Evolutionary conservation across 2,888 invertebrate species (phyloP), one percentile per base, ranked within the genome.

Genomic region (Phaedon cochleariae): DNA sequence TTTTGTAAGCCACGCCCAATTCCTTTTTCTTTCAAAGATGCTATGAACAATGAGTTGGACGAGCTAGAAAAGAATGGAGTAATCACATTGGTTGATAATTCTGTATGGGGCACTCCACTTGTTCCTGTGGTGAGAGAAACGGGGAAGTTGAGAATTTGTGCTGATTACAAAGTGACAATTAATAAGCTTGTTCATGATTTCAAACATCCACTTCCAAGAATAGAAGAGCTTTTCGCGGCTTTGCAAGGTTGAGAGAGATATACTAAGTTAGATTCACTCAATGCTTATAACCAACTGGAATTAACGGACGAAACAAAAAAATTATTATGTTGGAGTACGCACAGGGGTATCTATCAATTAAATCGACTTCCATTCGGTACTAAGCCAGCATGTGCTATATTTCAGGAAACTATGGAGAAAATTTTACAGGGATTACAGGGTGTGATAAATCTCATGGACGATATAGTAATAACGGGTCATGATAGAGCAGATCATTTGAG

Each of bases 391-490:
- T 63, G 59, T 41, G 34, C 26, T 15, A 63, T 63, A 7, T 62
- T 62, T 62, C 49, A 62, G 37, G 34, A 49, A 48, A 18, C 48
- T 18, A 18, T 48, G 12, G 51, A 51, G 22, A 62, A 54, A 29
- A 51, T 62, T 49, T 41, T 62, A 18, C 21, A 34, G 18, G 62
- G 62, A 6, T 18, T 18, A 17, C 21, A 17, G 22, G 57, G 49
- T 12, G 49, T 31, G 12, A 64, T 64, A 21, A 59, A 59, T n/a
- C 59, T 64, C 22, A 26, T 64, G 29, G 64, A 64, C 48, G 64
- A 64, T 45, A 64, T 64, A 12, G 52, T 64, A n/a, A 46, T 63
- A n/a, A 64, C 64, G 5, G 64, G 59, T n/a, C 10, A 18, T n/a
- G 34, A 58, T 22, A 51, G 59, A 5, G 17, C 53, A 10, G 58